A percentile compares a stretch with the other conserved stretches of the same genome.
phyloP scores from a whole-genome alignment of 2,888 invertebrate species.

The Cantharis nigra region DNA sequence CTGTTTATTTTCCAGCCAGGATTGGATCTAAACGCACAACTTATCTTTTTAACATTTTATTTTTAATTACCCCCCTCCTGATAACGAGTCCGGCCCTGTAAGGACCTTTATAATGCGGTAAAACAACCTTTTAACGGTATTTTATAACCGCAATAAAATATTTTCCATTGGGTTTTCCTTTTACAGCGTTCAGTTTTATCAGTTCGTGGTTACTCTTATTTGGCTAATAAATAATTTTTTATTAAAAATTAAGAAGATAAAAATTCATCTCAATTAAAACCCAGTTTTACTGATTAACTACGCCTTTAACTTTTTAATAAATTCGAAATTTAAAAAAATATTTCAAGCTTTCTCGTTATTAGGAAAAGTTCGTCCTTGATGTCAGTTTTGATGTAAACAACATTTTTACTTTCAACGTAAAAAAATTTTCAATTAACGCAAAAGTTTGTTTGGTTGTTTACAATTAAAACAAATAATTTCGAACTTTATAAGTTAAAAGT shows the following conservation, averaged over 20 bases:
- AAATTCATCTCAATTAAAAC: background rate
- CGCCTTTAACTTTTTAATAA: background rate
- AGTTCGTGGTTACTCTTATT: background rate
- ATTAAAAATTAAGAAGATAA: background rate
- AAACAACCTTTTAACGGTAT: background rate
- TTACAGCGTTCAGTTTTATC: background rate
- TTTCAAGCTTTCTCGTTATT: background rate
- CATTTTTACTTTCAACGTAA: background rate
- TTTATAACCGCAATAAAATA: background rate
- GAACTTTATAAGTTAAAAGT: background rate
- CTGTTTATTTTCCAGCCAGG: background rate
- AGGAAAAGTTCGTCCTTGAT: background rate
- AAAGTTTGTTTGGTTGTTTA: background rate
- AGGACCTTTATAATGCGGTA: background rate
- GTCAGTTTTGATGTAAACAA: background rate
- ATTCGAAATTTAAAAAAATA: background rate
- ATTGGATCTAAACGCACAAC: background rate
- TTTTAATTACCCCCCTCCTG: background rate
- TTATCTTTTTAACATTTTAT: background rate
- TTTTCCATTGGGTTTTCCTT: background rate
- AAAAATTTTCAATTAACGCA: background rate
- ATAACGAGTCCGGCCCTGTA: background rate
- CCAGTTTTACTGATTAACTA: background rate
- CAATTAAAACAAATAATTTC: background rate
- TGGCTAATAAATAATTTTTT: background rate